Evolutionary conservation across 1,140 invertebrate species (phyloP).

Genomic region (Anoplolepis gracilipes): DNA sequence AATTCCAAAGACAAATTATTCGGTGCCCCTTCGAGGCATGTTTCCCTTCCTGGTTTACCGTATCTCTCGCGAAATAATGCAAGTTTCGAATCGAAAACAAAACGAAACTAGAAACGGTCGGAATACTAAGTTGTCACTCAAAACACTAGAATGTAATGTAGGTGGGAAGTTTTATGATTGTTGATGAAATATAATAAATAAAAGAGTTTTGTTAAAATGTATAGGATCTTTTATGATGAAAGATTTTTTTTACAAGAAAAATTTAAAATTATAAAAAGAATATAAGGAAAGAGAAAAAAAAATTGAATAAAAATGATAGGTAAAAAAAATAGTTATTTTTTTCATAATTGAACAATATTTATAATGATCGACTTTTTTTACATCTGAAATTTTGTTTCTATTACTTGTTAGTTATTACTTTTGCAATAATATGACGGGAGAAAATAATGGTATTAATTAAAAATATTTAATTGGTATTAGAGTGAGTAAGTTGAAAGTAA

Average conservation of each 20-base stretch:
- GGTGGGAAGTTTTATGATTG: background rate
- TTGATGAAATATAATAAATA: background rate
- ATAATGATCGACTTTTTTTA: background rate
- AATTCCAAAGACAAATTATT: constrained; percentile 63
- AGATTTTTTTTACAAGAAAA: background rate
- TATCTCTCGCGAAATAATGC: constrained; percentile 34
- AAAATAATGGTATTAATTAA: background rate
- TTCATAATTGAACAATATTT: background rate
- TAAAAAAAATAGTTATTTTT: background rate
- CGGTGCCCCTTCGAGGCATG: constrained; percentile 39
- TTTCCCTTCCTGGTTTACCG: constrained; percentile 39
- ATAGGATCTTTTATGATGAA: background rate
- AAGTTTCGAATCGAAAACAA: constrained; percentile 53
- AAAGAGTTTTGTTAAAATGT: background rate
- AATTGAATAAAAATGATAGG: background rate
- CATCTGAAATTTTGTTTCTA: background rate
- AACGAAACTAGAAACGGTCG: constrained; percentile 21
- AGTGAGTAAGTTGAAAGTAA: background rate
- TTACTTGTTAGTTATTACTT: background rate
- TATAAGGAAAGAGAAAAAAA: background rate
- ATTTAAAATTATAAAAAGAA: background rate
- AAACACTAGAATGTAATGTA: background rate
- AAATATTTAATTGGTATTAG: background rate
- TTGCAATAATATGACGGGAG: background rate
- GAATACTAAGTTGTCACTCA: background rate